Conservation (phyloP, 1,140 invertebrate genomes). For the Centruroides vittatus region DNA sequence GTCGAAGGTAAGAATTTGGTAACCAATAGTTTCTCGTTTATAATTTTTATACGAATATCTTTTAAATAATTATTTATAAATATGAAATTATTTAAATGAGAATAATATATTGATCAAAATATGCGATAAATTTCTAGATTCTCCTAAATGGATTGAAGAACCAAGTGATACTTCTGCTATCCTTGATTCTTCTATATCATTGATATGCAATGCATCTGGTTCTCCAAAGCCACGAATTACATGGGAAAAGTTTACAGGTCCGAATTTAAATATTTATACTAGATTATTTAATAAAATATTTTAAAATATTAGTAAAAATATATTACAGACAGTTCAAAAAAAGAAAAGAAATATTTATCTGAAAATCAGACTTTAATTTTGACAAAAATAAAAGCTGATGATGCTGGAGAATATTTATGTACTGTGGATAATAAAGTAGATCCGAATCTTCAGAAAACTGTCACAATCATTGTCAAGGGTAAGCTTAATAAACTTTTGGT, state of each 20-base stretch:
- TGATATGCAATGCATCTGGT: constrained; percentile 1
- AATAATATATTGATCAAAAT: background rate
- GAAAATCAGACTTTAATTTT: background rate
- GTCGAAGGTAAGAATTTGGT: constrained; percentile 49
- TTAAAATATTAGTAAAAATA: background rate
- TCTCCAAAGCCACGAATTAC: constrained; percentile 1
- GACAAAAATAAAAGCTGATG: background rate
- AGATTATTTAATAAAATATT: background rate
- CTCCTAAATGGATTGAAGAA: constrained; percentile 78
- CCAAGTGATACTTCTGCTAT: constrained; percentile 46
- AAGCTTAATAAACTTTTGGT: background rate
- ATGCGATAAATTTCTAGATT: constrained; percentile 44
- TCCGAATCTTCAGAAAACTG: background rate
- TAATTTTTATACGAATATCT: too few relatives aligned
- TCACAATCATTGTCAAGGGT: constrained; percentile 1
- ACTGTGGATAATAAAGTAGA: constrained; percentile 3
- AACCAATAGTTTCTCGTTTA: too few relatives aligned
- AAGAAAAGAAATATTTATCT: background rate
- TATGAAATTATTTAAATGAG: constrained; percentile 28
- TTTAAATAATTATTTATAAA: too few relatives aligned
- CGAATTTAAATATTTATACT: background rate
- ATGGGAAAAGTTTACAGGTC: constrained; percentile 7
- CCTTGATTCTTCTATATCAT: background rate
- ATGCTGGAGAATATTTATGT: constrained; percentile 8
- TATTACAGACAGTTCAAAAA: background rate